Conservation (phyloP, 2,113 vertebrate species). For the Gavia stellata region DNA sequence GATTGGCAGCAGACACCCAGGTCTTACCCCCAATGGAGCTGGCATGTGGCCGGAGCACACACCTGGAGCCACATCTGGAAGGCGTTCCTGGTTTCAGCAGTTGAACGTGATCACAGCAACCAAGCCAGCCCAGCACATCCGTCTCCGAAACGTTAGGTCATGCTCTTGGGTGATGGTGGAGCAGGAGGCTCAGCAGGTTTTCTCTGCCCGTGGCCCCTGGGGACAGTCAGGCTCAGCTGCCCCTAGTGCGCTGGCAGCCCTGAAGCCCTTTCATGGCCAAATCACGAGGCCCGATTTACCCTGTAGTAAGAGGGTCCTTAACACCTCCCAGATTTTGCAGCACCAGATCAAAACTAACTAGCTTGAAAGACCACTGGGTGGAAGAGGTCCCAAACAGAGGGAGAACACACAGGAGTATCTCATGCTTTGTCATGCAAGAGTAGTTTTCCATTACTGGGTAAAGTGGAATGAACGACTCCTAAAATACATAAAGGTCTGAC, state of each 20-base stretch:
- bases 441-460: background rate
- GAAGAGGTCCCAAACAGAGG: background rate
- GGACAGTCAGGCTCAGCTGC: background rate
- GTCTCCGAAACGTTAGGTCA: fast-evolving
- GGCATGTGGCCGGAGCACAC: fast-evolving
- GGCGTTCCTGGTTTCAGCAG: background rate
- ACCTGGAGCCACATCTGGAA: background rate
- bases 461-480: background rate
- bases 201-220: background rate
- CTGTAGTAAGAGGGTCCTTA: background rate
- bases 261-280: background rate
- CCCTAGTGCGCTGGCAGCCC: fast-evolving
- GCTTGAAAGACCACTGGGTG: background rate
- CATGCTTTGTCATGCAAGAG: background rate
- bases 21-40: background rate
- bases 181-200: background rate
- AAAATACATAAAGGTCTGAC: background rate
- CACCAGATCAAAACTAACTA: background rate
- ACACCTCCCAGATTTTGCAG: background rate
- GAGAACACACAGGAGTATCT: background rate
- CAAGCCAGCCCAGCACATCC: background rate
- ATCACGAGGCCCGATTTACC: background rate
- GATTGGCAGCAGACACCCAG: background rate
- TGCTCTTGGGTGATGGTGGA: fast-evolving
- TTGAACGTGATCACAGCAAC: fast-evolving